These are phyloP conservation scores for Phenganax marumi DNA, from an alignment of 92 coral and sea anemone species.

Conservation along the genomic window DNA sequence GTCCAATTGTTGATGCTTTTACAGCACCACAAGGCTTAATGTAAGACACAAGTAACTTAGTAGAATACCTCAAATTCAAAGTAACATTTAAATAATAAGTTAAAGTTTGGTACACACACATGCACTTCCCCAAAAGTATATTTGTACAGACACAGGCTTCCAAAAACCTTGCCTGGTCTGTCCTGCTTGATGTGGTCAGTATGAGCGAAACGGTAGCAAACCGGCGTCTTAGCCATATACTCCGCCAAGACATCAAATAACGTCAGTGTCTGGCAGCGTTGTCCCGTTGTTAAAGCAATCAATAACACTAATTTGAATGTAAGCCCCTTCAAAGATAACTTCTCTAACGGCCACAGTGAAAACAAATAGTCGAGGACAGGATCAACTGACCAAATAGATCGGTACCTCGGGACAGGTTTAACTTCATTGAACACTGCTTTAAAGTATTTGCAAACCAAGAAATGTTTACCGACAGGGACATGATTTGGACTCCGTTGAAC, in stretches of 20 bases:
- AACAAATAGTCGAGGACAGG: too few relatives aligned
- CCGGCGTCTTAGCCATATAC: not conserved
- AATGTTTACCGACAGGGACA: too few relatives aligned
- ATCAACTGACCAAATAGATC: too few relatives aligned
- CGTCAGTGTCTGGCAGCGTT: too few relatives aligned
- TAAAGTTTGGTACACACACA: not conserved
- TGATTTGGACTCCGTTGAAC: not conserved
- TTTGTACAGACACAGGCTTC: not conserved
- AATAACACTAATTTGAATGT: too few relatives aligned
- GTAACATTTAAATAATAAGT: conserved; percentile 23
- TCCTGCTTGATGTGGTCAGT: not conserved
- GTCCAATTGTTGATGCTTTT: conserved; percentile 48
- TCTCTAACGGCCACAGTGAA: not conserved
- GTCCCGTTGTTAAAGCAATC: too few relatives aligned
- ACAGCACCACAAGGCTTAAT: conserved; percentile 46
- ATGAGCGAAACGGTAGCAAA: not conserved
- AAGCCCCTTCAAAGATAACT: not conserved
- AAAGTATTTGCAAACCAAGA: not conserved
- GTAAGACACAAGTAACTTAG: too few relatives aligned
- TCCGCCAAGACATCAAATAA: not conserved
- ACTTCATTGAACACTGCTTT: not conserved
- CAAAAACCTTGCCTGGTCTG: conserved; percentile 1
- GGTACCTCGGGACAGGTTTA: not conserved
- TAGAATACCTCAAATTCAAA: conserved; percentile 27
- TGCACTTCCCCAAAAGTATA: not conserved